These are phyloP conservation scores for Lerista edwardsae DNA, from an alignment of 2,797 vertebrate species.

Conservation along the genomic window DNA sequence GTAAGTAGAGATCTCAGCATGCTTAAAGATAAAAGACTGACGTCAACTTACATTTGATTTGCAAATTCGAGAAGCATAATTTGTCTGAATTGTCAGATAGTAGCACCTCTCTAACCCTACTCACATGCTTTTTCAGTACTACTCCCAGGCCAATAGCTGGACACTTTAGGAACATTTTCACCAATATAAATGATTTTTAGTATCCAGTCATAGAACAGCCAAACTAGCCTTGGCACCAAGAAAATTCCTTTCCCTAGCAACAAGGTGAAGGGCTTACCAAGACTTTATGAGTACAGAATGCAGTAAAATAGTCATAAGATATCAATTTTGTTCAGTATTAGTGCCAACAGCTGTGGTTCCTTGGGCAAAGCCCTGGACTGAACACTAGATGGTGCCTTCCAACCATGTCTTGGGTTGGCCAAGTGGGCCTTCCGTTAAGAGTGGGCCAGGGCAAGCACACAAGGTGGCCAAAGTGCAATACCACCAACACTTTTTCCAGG, in stretches of 20 bases:
- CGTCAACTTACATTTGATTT: neutral
- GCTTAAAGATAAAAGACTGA: neutral
- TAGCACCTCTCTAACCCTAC: neutral
- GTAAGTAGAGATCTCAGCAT: neutral
- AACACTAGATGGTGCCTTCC: too few relatives aligned
- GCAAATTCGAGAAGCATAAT: neutral
- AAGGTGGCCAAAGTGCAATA: too few relatives aligned
- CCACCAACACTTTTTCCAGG: too few relatives aligned
- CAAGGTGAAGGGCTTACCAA: neutral
- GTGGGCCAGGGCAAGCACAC: too few relatives aligned
- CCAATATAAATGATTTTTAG: neutral
- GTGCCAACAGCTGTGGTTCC: too few relatives aligned
- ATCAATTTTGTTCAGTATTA: too few relatives aligned
- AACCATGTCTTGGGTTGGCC: too few relatives aligned
- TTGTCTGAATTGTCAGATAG: neutral
- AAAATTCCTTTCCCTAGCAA: too few relatives aligned
- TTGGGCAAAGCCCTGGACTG: too few relatives aligned
- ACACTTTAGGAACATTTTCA: neutral
- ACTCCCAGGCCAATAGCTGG: neutral
- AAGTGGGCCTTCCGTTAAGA: too few relatives aligned
- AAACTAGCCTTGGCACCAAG: neutral
- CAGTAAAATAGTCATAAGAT: too few relatives aligned
- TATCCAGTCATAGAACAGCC: neutral
- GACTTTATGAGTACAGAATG: too few relatives aligned
- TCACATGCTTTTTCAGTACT: neutral